Evolutionary conservation across 2,113 vertebrate species (phyloP), one percentile per base, ranked within the genome.

Genomic region (Onychostoma macrolepis): DNA sequence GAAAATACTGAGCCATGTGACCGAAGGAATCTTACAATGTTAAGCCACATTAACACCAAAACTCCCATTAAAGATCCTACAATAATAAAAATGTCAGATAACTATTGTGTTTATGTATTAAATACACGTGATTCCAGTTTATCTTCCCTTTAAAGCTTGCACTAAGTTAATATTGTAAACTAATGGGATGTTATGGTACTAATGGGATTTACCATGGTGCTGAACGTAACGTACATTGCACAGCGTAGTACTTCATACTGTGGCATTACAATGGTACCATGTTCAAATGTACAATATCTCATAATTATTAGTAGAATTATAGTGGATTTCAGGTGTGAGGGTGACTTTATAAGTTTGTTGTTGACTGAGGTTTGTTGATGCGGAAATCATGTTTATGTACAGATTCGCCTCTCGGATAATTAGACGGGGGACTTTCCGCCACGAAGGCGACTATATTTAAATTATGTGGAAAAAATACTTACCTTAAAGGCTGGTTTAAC

Each of bases 401-500:
- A 24, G 19, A 63, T 10, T 30, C 38, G 6, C 4, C 28, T 11
- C 10, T 21, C 19, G 10, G 2, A 56, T 53, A 15, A 28, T 15
- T 0, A 58, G 1, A 38, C 53, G 0, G 2, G 7, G 7, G 1
- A 30, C 17, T 43, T 65, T 41, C 0, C 17, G 4, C 2, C 4
- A 45, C 12, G 3, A 65, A 56, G 2, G 10, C 7, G 26, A 65
- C 6, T 4, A 6, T 19, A 33, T 30, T 43, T 30, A 6, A 8
- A 67, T 28, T 2, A 83, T 21, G 61, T 48, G 5, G 10, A 13
- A 13, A 13, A 12, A 83, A 69, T 7, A 50, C 80, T 50, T 69
- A 83, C 43, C 43, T 71, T 48, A 50, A 3, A 50, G 3, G 28
- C 3, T 13, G 63, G 1, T 48, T n/a, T 45, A 19, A 33, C 15